These are phyloP conservation scores for Notarius quadriscutis DNA, from an alignment of 2,113 vertebrate species.

Conservation along the genomic window DNA sequence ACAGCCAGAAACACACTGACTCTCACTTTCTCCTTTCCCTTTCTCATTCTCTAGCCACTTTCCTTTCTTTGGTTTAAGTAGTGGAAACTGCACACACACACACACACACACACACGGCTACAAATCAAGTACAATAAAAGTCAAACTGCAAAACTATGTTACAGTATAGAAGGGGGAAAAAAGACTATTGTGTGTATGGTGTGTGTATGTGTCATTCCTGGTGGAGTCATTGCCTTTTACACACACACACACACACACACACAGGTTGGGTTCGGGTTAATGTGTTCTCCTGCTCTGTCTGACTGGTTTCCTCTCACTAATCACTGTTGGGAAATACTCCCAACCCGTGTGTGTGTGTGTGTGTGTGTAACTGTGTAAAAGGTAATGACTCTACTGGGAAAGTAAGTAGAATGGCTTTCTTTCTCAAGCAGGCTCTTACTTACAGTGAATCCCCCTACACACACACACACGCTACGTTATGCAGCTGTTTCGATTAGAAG, in stretches of 20 bases:
- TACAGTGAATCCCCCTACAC: not conserved
- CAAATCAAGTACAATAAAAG: not conserved
- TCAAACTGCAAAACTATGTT: not conserved
- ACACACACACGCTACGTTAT: slow-evolving; percentile 15
- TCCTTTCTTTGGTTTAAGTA: slow-evolving; percentile 2
- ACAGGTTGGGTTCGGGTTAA: slow-evolving; percentile 30
- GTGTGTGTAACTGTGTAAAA: not conserved
- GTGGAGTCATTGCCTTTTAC: not conserved
- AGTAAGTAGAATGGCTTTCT: slow-evolving; percentile 14
- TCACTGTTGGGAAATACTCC: slow-evolving; percentile 34
- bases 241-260: not conserved
- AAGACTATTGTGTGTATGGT: slow-evolving; percentile 8
- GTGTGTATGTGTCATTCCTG: not conserved
- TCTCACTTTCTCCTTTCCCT: not conserved
- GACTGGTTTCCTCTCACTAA: slow-evolving; percentile 42
- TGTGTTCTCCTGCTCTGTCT: slow-evolving; percentile 45
- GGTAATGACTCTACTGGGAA: slow-evolving; percentile 19
- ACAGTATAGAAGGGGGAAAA: not conserved
- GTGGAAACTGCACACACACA: slow-evolving; percentile 11
- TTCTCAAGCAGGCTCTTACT: not conserved
- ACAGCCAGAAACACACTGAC: not conserved
- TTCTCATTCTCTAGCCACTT: not conserved
- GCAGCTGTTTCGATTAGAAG: slow-evolving; percentile 30
- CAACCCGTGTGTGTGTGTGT: slow-evolving; percentile 25
- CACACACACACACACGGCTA: not conserved